Evolutionary conservation across 35 echinoderm and acorn worm genomes (phyloP), one percentile per base, ranked within the genome.

Genomic region (Apostichopus parvimensis): DNA sequence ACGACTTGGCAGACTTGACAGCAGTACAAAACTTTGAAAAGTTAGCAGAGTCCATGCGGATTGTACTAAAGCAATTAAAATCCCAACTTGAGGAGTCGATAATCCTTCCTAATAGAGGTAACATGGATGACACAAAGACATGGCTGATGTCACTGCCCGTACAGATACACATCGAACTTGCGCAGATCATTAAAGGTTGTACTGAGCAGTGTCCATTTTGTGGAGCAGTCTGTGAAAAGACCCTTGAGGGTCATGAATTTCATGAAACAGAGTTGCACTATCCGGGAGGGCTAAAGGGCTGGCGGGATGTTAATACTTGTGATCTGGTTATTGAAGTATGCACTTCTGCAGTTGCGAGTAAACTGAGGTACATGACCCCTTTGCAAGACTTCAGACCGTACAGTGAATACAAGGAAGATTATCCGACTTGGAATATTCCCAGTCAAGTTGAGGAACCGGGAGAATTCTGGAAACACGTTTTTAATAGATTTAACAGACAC

Each of bases 91-190:
- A 80, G 24, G 11, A 6, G 10, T 13, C 5, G 25, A 80, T 80
- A 11, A 53, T 23, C 9, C 20, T 80, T 5, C 78, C 78, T 34
- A 11, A 24, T 17, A 53, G 1, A 80, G 78, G 78, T 5, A 80
- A 80, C 25, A 5, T 80, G 78, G 78, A 80, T 13, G 78, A 80
- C 26, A 80, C 78, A 13, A 80, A 8, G 28, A 80, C 18, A 80
- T 80, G 78, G 78, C 52, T 80, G 5, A 7, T 28, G 23, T 80
- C 78, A 6, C 25, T 80, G 13, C 78, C 78, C 5, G 52, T 1
- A 11, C 1, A 34, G 5, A 80, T 80, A 53, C 52, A 80, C 52
- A 80, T 34, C 8, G 78, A 80, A 80, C 21, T 80, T 24, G 23
- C 78, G 28, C n/a, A 13, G 10, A 80, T 13, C 10, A 53, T 80